Evolutionary conservation across 1,140 invertebrate genomes (phyloP).

Genomic region (Campoletis sonorensis): DNA sequence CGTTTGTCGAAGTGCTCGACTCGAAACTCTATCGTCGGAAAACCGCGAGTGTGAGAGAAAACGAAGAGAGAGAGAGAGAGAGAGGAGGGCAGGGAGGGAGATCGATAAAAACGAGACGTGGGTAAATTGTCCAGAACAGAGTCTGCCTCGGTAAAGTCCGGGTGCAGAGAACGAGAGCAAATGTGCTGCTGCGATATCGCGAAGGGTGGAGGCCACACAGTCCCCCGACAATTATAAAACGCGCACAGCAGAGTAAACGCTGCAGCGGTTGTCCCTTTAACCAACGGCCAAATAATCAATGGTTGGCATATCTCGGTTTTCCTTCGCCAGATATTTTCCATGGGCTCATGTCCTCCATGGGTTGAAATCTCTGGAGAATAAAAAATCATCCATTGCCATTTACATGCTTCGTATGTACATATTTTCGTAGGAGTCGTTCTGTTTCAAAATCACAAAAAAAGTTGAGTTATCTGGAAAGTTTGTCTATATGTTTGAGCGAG

Average conservation of each 20-base stretch:
- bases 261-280: constrained; percentile 13
- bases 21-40: constrained; percentile 14
- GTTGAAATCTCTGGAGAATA: not conserved
- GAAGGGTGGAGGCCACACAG: not conserved
- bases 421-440: too few relatives aligned
- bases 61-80: not conserved
- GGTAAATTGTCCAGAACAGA: constrained; percentile 16
- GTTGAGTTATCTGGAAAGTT: too few relatives aligned
- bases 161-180: not conserved
- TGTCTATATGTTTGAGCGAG: too few relatives aligned
- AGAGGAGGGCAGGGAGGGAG: not conserved
- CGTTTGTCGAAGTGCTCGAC: constrained; percentile 21
- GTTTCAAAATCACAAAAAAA: too few relatives aligned
- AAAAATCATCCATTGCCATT: not conserved
- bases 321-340: not conserved
- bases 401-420: not conserved
- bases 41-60: not conserved
- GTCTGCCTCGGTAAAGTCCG: constrained; percentile 15
- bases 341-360: not conserved
- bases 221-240: constrained; percentile 18
- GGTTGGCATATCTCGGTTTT: not conserved
- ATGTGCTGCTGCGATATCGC: not conserved
- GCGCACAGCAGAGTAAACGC: not conserved
- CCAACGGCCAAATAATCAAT: not conserved
- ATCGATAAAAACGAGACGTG: constrained; percentile 24